Conservation (phyloP, 1,140 invertebrate species). For the Lamellibrachia luymesi region DNA sequence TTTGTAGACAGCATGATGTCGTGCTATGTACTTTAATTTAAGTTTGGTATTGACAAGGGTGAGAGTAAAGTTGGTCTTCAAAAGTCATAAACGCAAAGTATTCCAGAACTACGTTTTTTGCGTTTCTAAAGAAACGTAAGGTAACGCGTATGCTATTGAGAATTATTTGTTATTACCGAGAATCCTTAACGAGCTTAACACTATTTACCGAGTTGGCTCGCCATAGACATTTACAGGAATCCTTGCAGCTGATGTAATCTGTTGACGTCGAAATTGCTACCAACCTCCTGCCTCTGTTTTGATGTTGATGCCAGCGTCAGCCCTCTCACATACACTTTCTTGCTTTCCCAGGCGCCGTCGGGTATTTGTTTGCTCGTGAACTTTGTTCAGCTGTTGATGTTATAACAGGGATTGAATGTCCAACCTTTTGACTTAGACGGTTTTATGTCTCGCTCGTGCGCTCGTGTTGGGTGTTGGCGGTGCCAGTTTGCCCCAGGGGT, state of each 20-base stretch:
- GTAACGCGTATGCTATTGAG: not conserved
- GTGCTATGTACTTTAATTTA: too few species aligned
- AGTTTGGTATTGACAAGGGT: not conserved
- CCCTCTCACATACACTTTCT: not conserved
- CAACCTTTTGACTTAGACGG: not conserved
- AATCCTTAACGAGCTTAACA: not conserved
- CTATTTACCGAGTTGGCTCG: not conserved
- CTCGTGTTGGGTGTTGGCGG: too few species aligned
- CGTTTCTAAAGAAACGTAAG: not conserved
- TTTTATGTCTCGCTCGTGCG: too few species aligned
- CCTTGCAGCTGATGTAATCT: not conserved
- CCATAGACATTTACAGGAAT: not conserved
- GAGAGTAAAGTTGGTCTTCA: not conserved
- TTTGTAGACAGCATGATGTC: too few species aligned
- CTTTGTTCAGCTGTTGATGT: not conserved
- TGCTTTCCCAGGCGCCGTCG: not conserved
- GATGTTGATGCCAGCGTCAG: not conserved
- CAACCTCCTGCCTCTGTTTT: not conserved
- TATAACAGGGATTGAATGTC: not conserved
- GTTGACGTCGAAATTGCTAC: not conserved
- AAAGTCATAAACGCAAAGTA: not conserved
- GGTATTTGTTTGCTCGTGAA: not conserved
- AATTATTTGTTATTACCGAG: not conserved
- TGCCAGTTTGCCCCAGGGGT: not conserved
- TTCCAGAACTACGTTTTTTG: not conserved